Percentiles rank a stretch among this genome's conserved stretches.
phyloP scores from a whole-genome alignment of 2,797 vertebrate species.

The Ataeniobius toweri region DNA sequence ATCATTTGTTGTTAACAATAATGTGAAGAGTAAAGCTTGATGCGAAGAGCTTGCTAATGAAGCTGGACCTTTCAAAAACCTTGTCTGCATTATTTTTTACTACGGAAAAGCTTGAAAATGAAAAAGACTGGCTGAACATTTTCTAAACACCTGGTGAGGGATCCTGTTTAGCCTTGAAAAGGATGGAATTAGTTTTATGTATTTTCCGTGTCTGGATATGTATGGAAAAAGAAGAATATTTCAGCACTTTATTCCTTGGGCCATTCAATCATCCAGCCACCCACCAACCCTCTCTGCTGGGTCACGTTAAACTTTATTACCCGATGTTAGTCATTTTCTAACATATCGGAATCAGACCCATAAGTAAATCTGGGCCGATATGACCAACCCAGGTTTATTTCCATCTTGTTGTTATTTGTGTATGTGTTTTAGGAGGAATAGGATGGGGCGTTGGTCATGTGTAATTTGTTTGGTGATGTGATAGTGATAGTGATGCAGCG shows the following conservation, averaged over 20 bases:
- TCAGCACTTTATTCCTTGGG: not conserved
- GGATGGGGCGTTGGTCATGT: no score
- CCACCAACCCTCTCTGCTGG: not conserved
- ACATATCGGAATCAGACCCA: no score
- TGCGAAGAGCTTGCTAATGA: not conserved
- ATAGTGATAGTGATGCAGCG: no score
- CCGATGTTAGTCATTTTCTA: no score
- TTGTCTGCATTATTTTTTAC: not conserved
- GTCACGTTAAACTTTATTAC: no score
- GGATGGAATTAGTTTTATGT: not conserved
- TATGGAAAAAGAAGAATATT: not conserved
- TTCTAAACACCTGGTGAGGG: no score
- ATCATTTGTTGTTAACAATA: not conserved
- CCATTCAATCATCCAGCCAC: not conserved
- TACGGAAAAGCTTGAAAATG: not conserved
- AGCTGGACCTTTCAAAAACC: not conserved
- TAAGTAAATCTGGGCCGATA: no score
- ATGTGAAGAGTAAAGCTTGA: not conserved
- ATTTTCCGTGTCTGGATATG: not conserved
- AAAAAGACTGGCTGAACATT: not conserved
- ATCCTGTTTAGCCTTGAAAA: not conserved
- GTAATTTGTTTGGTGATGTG: no score
- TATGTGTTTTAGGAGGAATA: no score
- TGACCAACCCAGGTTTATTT: no score
- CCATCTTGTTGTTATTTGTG: no score